Evolutionary conservation across 2,797 vertebrate species (phyloP).

Genomic region (Lutjanus argentimaculatus): DNA sequence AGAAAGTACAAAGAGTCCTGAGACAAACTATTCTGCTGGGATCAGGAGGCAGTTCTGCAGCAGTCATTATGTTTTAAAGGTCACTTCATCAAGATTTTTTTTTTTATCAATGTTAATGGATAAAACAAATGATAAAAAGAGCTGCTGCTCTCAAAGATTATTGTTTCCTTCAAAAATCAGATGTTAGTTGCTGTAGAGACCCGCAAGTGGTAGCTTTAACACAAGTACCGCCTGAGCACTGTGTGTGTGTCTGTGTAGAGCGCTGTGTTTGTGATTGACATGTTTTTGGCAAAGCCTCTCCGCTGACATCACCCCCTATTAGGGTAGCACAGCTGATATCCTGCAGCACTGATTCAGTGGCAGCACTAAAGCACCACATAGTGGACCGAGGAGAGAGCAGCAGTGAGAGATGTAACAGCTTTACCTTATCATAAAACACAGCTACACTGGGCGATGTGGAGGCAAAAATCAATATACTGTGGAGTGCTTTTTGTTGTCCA

Average conservation of each 20-base stretch:
- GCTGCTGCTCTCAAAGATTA: background rate
- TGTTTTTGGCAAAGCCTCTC: conserved; percentile 81
- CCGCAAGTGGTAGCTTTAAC: conserved; percentile 59
- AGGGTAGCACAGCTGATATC: conserved; percentile 55
- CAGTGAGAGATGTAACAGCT: conserved; percentile 1
- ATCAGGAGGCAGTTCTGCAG: conserved; percentile 33
- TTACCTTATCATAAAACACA: background rate
- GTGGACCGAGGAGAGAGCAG: conserved; percentile 58
- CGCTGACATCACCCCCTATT: conserved; percentile 69
- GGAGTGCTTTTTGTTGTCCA: too few species aligned
- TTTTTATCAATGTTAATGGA: background rate
- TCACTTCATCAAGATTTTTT: background rate
- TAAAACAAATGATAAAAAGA: background rate
- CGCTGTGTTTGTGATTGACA: conserved; percentile 72
- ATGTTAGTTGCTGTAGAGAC: conserved; percentile 1
- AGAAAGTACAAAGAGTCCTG: conserved; percentile 48
- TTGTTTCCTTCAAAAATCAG: conserved; percentile 64
- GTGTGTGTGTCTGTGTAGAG: conserved; percentile 38
- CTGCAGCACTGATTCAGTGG: conserved; percentile 28
- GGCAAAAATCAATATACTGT: background rate
- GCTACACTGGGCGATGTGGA: background rate
- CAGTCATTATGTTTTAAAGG: conserved; percentile 26
- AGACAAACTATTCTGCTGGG: conserved; percentile 55
- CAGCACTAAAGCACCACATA: conserved; percentile 70
- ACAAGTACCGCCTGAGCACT: conserved; percentile 73